phyloP scores from a whole-genome alignment of 2,888 invertebrate genomes.

The Limnephilus marmoratus region DNA sequence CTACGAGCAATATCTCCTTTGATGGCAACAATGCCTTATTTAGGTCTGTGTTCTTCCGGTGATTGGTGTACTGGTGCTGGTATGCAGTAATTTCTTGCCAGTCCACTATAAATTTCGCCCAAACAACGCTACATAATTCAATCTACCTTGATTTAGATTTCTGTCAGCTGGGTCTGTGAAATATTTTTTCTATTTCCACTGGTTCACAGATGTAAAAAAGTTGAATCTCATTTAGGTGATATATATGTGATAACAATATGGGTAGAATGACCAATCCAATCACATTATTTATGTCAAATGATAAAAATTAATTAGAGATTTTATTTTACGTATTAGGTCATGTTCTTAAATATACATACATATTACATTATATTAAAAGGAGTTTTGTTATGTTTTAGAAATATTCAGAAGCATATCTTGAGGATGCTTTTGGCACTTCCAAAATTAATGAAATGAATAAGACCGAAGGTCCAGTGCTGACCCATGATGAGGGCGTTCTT shows the following conservation, averaged over 20 bases:
- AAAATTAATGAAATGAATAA: slow-evolving; percentile 19
- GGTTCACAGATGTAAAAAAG: neutral
- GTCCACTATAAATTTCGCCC: too few species aligned
- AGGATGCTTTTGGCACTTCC: neutral
- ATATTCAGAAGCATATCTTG: slow-evolving; percentile 18
- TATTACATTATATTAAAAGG: neutral
- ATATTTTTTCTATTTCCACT: neutral
- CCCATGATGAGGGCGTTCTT: neutral
- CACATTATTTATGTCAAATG: neutral
- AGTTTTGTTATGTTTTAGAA: slow-evolving; percentile 17
- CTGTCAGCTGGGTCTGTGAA: neutral
- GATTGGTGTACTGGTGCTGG: neutral
- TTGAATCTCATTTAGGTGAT: neutral
- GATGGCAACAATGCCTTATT: neutral
- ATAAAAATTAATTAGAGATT: neutral
- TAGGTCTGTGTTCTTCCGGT: neutral
- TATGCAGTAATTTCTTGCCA: too few species aligned
- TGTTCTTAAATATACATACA: neutral
- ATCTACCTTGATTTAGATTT: neutral
- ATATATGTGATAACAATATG: neutral
- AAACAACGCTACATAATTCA: too few species aligned
- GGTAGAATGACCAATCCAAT: neutral
- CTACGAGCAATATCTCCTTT: neutral
- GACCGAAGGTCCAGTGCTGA: neutral
- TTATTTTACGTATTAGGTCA: neutral